These are phyloP conservation scores for Melieria omissa DNA, from an alignment of 2,888 invertebrate species.

Conservation along the genomic window DNA sequence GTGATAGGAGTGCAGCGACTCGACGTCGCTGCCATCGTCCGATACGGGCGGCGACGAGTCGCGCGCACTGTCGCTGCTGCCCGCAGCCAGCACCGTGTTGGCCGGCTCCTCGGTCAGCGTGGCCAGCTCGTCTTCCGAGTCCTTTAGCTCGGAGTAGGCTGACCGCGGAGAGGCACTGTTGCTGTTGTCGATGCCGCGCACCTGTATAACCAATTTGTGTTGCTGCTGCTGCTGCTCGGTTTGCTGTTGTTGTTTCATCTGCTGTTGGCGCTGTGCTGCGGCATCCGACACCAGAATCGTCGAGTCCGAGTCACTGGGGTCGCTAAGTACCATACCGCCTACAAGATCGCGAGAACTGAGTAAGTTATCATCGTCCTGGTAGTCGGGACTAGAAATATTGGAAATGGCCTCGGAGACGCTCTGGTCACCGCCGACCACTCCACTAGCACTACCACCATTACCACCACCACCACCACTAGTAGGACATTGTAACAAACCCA, in stretches of 20 bases:
- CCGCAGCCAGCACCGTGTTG: slow-evolving; percentile 43
- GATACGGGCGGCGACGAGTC: slow-evolving; percentile 70
- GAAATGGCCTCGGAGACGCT: slow-evolving; percentile 88
- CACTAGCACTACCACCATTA: slow-evolving; percentile 47
- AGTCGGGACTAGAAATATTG: slow-evolving; percentile 90
- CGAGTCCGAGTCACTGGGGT: slow-evolving; percentile 90
- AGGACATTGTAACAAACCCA: slow-evolving; percentile 62
- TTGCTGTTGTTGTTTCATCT: slow-evolving; percentile 57
- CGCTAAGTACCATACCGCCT: slow-evolving; percentile 85
- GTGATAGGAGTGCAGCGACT: slow-evolving; percentile 91
- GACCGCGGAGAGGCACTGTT: slow-evolving; percentile 54
- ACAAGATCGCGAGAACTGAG: slow-evolving; percentile 79
- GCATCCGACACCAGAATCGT: slow-evolving; percentile 87
- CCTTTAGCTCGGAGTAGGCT: slow-evolving; percentile 54
- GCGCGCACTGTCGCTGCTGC: slow-evolving; percentile 39
- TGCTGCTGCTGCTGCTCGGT: slow-evolving; percentile 69
- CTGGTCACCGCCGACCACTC: slow-evolving; percentile 73
- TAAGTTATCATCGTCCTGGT: slow-evolving; percentile 87
- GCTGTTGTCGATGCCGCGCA: slow-evolving; percentile 67
- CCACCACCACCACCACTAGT: slow-evolving; percentile 46
- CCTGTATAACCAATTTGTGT: slow-evolving; percentile 88
- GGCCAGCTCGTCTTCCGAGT: slow-evolving; percentile 67
- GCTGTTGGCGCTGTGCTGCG: slow-evolving; percentile 61
- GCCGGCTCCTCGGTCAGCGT: slow-evolving; percentile 64
- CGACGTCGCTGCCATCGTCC: slow-evolving; percentile 89